These are phyloP conservation scores for Taurulus bubalis DNA, from an alignment of 2,113 vertebrate genomes.

Conservation along the genomic window DNA sequence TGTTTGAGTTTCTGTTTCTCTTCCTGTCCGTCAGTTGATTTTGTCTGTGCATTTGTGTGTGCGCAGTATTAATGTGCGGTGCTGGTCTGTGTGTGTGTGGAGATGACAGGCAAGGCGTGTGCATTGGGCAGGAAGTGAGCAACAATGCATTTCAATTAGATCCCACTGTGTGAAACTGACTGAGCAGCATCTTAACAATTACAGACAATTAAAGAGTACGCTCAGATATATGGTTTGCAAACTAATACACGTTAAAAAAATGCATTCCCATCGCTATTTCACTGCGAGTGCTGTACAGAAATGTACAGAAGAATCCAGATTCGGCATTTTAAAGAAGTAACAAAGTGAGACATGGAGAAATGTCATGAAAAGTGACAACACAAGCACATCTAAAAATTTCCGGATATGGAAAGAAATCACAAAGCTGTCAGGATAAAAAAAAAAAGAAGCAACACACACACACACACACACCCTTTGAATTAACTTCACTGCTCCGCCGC, in stretches of 20 bases:
- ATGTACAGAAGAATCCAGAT: slow-evolving; percentile 37
- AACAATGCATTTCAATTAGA: slow-evolving; percentile 76
- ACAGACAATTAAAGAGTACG: slow-evolving; percentile 38
- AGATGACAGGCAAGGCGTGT: slow-evolving; percentile 30
- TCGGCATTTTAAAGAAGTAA: slow-evolving; percentile 46
- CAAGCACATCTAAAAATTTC: slow-evolving; percentile 61
- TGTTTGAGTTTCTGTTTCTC: slow-evolving; percentile 48
- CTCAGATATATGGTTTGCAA: slow-evolving; percentile 32
- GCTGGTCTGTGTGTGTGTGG: neutral
- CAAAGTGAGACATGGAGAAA: slow-evolving; percentile 46
- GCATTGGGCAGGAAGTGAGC: slow-evolving; percentile 56
- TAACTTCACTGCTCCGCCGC: slow-evolving; percentile 59
- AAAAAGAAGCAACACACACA: slow-evolving; percentile 21
- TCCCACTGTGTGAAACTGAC: slow-evolving; percentile 44
- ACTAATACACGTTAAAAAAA: slow-evolving; percentile 29
- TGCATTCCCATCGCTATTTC: slow-evolving; percentile 16
- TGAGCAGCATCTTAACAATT: slow-evolving; percentile 42
- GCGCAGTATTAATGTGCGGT: neutral
- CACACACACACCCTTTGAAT: slow-evolving; percentile 55
- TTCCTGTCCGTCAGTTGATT: slow-evolving; percentile 49
- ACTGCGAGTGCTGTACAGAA: slow-evolving; percentile 9
- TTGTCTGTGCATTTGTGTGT: slow-evolving; percentile 26
- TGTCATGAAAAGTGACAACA: slow-evolving; percentile 74
- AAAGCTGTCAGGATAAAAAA: slow-evolving; percentile 64
- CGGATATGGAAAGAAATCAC: slow-evolving; percentile 67